Evolutionary conservation across 2,888 invertebrate species (phyloP), one percentile per base, ranked within the genome.

Genomic region (Lithophane socia): DNA sequence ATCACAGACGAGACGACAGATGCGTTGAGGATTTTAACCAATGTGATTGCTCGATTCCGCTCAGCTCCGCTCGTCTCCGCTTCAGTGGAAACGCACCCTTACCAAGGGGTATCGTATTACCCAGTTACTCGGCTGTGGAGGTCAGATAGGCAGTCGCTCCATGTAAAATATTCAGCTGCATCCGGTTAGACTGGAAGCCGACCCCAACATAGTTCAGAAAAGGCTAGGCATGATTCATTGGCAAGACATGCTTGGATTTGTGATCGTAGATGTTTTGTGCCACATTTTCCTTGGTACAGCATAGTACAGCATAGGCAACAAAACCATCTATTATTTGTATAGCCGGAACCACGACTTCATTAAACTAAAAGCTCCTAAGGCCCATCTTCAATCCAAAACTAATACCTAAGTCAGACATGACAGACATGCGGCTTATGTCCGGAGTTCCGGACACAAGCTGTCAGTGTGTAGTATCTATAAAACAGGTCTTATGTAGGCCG

Each of bases 401-500:
- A 47, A 29, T 4, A 13, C 3, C 21, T 21, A 52, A 18, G 0
- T 24, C n/a, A 21, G 0, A 16, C 37, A 12, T 58, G 10, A 42
- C 37, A 47, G 49, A 37, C 54, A 56, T 24, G 29, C 16, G 29
- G 29, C 21, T 58, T 42, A 52, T 58, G 56, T 18, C 37, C 49
- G 37, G 49, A 52, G 5, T 44, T 24, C 58, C 68, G 37, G n/a
- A 44, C 49, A 44, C 44, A 24, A 42, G 1, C 21, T 44, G 42
- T 65, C 29, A 64, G 56, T 82, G 68, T 72, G 37, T 52, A 49
- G 44, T 69, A 42, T 54, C 68, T 42, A 52, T 29, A 72, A 65
- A 21, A 13, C 64, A 71, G 67, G 71, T 71, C 10, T 21, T 61
- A 75, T 58, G 64, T 81, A 85, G 82, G 76, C 44, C 73, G 18